phyloP scores from a whole-genome alignment of 2,113 vertebrate genomes.

The Phylloscopus trochilus region DNA sequence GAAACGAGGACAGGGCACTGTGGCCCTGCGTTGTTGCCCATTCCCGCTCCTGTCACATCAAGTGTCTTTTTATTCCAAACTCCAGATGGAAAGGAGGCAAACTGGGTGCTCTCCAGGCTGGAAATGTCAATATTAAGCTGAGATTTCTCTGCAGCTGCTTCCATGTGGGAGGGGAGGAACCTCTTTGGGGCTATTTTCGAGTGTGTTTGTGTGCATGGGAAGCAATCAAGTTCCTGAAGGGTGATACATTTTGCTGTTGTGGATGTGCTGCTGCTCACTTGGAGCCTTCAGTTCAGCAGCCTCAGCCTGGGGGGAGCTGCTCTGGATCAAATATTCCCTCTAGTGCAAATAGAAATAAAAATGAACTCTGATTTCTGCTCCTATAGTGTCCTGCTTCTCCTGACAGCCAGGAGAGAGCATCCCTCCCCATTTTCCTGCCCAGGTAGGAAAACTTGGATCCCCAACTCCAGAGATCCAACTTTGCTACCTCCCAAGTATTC shows the following conservation, averaged over 20 bases:
- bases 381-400: neutral
- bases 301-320: neutral
- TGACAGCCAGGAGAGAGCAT: neutral
- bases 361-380: neutral
- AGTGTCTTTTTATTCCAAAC: neutral
- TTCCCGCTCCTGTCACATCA: neutral
- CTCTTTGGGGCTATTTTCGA: constrained; percentile 1
- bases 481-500: neutral
- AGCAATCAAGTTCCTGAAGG: neutral
- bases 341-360: neutral
- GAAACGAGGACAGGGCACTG: neutral
- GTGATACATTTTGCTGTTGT: neutral
- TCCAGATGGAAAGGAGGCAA: neutral
- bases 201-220: neutral
- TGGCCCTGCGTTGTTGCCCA: neutral
- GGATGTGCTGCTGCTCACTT: constrained; percentile 44
- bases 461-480: neutral
- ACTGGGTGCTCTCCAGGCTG: neutral
- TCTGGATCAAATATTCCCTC: neutral
- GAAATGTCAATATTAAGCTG: constrained; percentile 11
- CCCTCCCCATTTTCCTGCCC: neutral
- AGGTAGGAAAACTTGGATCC: neutral
- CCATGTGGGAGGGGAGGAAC: constrained; percentile 9
- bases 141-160: constrained; percentile 37
- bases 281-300: neutral